phyloP scores from a whole-genome alignment of 2,888 invertebrate genomes.

The Apamea sordens region DNA sequence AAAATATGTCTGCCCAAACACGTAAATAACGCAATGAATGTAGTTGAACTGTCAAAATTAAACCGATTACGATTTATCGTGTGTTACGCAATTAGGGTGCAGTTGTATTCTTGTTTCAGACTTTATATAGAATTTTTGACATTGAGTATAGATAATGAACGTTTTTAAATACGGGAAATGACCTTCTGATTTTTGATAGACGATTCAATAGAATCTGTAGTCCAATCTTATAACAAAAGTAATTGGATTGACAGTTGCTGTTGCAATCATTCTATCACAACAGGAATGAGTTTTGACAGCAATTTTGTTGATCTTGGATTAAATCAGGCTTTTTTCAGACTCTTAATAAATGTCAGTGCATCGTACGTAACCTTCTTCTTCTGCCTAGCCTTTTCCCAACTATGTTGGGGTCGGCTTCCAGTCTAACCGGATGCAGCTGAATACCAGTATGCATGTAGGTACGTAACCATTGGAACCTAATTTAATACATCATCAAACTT shows the following conservation, averaged over 20 bases:
- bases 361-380: neutral
- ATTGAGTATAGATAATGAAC: neutral
- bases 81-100: no score
- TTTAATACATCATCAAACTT: neutral
- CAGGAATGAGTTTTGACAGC: neutral
- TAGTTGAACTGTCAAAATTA: no score
- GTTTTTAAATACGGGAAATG: neutral
- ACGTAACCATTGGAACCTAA: neutral
- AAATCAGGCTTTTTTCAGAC: neutral
- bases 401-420: no score
- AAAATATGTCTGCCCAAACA: no score
- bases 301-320: neutral
- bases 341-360: no score
- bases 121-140: neutral
- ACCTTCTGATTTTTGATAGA: neutral
- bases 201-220: neutral
- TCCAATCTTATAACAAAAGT: neutral
- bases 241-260: neutral
- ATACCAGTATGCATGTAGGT: no score
- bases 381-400: no score
- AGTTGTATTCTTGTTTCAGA: neutral
- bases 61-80: no score
- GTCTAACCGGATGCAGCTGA: no score
- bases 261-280: neutral
- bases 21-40: no score